phyloP scores from a whole-genome alignment of 2,797 vertebrate genomes.

The Oryzias dopingdopingensis region DNA sequence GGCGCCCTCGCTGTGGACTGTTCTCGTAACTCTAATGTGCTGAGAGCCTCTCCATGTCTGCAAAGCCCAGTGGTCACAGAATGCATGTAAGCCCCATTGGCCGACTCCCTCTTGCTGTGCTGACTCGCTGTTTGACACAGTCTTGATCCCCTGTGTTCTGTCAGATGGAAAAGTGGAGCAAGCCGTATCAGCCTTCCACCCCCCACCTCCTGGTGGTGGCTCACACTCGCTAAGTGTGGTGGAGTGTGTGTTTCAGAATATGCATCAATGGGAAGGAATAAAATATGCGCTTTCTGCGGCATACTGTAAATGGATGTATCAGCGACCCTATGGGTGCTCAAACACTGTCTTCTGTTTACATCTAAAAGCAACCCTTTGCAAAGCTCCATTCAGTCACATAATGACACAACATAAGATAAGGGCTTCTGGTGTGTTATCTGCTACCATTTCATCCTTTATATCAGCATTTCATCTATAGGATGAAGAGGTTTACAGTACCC shows the following conservation, averaged over 20 bases:
- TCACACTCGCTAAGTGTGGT: conserved; percentile 34
- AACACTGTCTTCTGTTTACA: not conserved
- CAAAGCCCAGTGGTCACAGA: conserved; percentile 45
- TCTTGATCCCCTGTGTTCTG: conserved; percentile 75
- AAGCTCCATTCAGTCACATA: conserved; percentile 5
- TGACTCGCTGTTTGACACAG: conserved; percentile 64
- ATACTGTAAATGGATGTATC: not conserved
- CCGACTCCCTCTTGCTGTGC: conserved; percentile 57
- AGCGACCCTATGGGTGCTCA: not conserved
- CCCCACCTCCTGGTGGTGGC: conserved; percentile 41
- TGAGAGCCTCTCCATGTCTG: conserved; percentile 40
- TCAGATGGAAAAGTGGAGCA: conserved; percentile 78
- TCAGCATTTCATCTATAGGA: not conserved
- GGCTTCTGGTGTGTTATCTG: not conserved
- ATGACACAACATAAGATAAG: not conserved
- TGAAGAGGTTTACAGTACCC: not conserved
- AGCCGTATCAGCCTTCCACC: conserved; percentile 50
- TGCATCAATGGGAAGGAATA: not conserved
- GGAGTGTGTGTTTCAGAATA: conserved; percentile 7
- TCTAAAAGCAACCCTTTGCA: not conserved
- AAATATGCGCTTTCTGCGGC: not conserved
- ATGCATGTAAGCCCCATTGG: conserved; percentile 60
- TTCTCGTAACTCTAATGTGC: conserved; percentile 42
- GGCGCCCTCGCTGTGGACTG: conserved; percentile 29
- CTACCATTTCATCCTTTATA: too few species aligned